Conservation (phyloP, 2,797 vertebrate genomes). For the Peromyscus nudipes region DNA sequence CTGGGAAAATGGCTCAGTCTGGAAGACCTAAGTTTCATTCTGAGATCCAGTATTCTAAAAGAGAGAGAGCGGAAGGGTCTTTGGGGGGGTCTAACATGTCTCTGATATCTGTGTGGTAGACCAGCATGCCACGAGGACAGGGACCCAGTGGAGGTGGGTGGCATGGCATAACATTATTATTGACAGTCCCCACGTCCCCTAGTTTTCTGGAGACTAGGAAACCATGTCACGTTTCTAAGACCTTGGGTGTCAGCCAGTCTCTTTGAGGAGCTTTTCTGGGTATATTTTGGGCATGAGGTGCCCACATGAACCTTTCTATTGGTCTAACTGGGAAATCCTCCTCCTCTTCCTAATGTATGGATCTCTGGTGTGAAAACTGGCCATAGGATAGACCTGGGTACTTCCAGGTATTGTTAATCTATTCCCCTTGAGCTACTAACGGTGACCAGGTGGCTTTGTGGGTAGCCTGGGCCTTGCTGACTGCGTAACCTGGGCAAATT, state of each 20-base stretch:
- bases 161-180: background rate
- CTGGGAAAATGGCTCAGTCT: background rate
- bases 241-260: too few species aligned
- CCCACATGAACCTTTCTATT: background rate
- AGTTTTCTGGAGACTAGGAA: background rate
- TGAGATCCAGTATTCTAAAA: background rate
- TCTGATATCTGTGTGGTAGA: background rate
- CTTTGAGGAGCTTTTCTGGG: background rate
- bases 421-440: background rate
- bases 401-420: background rate
- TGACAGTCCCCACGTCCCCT: background rate
- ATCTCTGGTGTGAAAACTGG: too few species aligned
- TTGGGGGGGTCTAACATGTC: background rate
- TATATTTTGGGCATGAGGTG: background rate
- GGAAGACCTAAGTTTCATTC: background rate
- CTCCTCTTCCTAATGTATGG: background rate
- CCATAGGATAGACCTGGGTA: background rate
- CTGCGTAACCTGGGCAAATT: background rate
- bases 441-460: too few species aligned
- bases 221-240: background rate
- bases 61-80: background rate
- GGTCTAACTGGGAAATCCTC: background rate
- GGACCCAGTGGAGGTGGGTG: rapidly evolving
- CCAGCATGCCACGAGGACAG: background rate
- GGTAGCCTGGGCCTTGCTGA: background rate